Conservation (phyloP, 2,888 invertebrate species). For the Hermaeophaga mercurialis region DNA sequence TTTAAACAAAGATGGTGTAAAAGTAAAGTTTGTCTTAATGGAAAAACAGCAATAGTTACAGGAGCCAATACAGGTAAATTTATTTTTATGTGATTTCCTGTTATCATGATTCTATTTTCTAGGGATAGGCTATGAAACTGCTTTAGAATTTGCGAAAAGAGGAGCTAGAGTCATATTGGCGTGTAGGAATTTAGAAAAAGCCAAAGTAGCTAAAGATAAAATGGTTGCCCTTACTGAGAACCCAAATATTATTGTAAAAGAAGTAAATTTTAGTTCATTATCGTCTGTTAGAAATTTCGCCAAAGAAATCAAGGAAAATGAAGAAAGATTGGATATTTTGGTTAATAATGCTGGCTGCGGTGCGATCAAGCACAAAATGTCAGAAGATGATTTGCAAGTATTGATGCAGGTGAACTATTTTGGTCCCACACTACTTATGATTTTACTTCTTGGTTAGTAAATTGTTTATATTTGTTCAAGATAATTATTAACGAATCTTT, state of each 20-base stretch:
- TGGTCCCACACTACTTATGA: constrained; percentile 72
- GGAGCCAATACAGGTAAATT: constrained; percentile 52
- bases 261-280: constrained; percentile 62
- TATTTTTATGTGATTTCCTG: no score
- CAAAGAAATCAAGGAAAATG: constrained; percentile 60
- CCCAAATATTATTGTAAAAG: constrained; percentile 51
- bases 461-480: no score
- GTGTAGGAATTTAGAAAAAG: constrained; percentile 55
- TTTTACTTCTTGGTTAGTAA: constrained; percentile 62
- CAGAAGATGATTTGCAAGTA: constrained; percentile 67
- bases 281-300: constrained; percentile 66
- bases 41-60: constrained; percentile 52
- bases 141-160: constrained; percentile 57
- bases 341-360: constrained; percentile 69
- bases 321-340: constrained; percentile 65
- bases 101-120: constrained; percentile 31
- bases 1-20: constrained; percentile 46
- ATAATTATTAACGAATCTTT: no score
- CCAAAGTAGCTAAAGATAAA: constrained; percentile 41
- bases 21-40: no score
- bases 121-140: constrained; percentile 58
- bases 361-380: constrained; percentile 56
- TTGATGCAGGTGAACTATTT: constrained; percentile 73
- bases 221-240: constrained; percentile 51
- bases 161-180: constrained; percentile 63